Conservation (phyloP, 2,113 vertebrate species). For the Silurus asotus region DNA sequence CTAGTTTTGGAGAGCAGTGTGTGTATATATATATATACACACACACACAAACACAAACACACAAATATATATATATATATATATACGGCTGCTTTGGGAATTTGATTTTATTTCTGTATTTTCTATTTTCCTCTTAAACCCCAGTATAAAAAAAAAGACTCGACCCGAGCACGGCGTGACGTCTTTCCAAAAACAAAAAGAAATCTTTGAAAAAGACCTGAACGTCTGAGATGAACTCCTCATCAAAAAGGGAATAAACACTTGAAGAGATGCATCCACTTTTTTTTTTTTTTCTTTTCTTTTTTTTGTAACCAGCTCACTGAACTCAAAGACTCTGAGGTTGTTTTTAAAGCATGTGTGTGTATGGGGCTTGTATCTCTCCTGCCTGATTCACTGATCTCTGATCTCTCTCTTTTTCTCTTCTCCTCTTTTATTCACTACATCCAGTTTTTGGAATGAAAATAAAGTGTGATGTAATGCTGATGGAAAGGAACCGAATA, state of each 20-base stretch:
- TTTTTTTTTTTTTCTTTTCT: constrained; percentile 17
- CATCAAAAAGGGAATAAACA: constrained; percentile 28
- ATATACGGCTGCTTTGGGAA: constrained; percentile 21
- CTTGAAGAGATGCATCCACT: constrained; percentile 47
- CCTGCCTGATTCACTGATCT: constrained; percentile 39
- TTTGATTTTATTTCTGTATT: constrained; percentile 16
- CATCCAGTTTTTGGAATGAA: constrained; percentile 44
- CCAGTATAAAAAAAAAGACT: constrained; percentile 7
- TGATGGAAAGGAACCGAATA: constrained; percentile 17
- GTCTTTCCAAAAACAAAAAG: constrained; percentile 8
- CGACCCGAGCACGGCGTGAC: not conserved
- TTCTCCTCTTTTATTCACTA: constrained; percentile 16
- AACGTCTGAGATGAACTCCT: constrained; percentile 39
- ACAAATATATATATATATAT: no score
- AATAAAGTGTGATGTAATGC: constrained; percentile 8
- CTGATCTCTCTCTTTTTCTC: constrained; percentile 39
- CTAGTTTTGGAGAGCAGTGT: constrained; percentile 54
- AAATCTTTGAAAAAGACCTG: not conserved
- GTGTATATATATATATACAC: no score
- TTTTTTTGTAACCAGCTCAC: constrained; percentile 54
- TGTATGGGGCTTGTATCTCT: constrained; percentile 56
- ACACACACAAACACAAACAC: no score
- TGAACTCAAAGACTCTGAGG: constrained; percentile 53
- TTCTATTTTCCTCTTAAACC: not conserved
- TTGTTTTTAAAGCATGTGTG: constrained; percentile 62